Conservation (phyloP, 2,888 invertebrate species). For the Ferdinandea cuprea region DNA sequence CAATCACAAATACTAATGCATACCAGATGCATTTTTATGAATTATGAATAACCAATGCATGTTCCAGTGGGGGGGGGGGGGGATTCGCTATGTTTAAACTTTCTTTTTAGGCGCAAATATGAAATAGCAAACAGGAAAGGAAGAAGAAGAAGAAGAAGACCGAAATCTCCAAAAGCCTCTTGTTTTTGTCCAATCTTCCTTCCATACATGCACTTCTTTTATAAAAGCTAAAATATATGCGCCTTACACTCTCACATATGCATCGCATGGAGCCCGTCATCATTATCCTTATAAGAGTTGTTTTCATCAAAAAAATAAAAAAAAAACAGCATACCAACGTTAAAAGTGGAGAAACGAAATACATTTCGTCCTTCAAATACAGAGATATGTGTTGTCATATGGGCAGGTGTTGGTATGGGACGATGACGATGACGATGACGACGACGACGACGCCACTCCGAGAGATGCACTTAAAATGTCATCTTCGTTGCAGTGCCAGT, state of each 20-base stretch:
- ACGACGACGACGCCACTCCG: no score
- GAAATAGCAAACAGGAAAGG: constrained; percentile 21
- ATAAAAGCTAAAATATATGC: background rate
- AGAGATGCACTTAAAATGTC: constrained; percentile 71
- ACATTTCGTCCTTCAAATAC: constrained; percentile 57
- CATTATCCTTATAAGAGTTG: constrained; percentile 60
- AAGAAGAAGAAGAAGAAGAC: constrained; percentile 39
- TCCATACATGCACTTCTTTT: constrained; percentile 26
- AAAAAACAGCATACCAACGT: background rate
- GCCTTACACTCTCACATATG: background rate
- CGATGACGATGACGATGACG: no score
- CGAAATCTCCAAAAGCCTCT: constrained; percentile 52
- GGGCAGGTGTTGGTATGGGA: constrained; percentile 39
- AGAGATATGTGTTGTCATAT: background rate
- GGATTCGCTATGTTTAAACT: background rate
- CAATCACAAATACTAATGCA: constrained; percentile 9
- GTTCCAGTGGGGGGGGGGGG: no score
- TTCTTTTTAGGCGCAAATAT: background rate
- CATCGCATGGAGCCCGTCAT: constrained; percentile 48
- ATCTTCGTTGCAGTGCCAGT: constrained; percentile 19
- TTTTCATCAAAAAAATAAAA: constrained; percentile 22
- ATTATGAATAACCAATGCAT: constrained; percentile 42
- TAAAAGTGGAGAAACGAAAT: constrained; percentile 34
- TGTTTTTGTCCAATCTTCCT: constrained; percentile 65
- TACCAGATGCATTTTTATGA: no score